Conservation (phyloP, 1,140 invertebrate genomes). For the Ladona fulva region DNA sequence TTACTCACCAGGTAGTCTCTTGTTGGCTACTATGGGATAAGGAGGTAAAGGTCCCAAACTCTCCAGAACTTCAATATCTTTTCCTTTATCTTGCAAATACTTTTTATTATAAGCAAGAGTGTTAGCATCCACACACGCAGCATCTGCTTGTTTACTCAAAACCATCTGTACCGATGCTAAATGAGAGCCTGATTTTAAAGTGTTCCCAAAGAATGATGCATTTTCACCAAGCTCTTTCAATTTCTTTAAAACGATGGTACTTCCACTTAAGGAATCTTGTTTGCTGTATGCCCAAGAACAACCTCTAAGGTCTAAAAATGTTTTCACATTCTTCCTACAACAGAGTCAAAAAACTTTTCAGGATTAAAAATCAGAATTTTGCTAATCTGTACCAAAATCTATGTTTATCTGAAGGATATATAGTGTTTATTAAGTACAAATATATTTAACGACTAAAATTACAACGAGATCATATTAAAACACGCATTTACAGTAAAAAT, state of each 20-base stretch:
- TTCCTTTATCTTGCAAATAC: slow-evolving; percentile 44
- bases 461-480: no score
- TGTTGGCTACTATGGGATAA: slow-evolving; percentile 48
- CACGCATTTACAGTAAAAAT: no score
- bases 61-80: slow-evolving; percentile 44
- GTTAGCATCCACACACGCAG: slow-evolving; percentile 51
- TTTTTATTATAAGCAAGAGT: slow-evolving; percentile 45
- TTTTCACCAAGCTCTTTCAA: slow-evolving; percentile 50
- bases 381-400: no score
- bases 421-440: no score
- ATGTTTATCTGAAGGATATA: no score
- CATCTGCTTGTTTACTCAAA: slow-evolving; percentile 47
- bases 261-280: slow-evolving; percentile 44
- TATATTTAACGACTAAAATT: no score
- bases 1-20: slow-evolving; percentile 41
- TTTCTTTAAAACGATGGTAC: slow-evolving; percentile 43
- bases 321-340: slow-evolving; percentile 46
- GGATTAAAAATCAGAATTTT: no score
- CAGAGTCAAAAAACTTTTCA: neutral
- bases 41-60: slow-evolving; percentile 51
- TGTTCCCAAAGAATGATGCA: slow-evolving; percentile 50
- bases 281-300: slow-evolving; percentile 46
- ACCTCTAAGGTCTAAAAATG: slow-evolving; percentile 46
- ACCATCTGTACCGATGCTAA: slow-evolving; percentile 51
- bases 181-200: slow-evolving; percentile 48